Conservation (phyloP, 2,888 invertebrate genomes). For the Gisinianus flammeolus region DNA sequence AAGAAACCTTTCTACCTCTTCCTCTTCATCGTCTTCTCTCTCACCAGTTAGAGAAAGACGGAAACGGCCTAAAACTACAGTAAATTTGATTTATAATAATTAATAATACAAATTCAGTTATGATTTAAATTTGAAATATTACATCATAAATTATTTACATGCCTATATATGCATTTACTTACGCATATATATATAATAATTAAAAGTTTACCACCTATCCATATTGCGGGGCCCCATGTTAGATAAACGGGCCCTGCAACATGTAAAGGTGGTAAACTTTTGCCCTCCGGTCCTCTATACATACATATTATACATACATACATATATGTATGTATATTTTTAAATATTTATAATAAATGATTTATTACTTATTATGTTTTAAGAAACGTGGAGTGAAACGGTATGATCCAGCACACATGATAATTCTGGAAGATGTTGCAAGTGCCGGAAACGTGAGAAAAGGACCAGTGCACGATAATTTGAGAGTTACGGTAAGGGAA, state of each 20-base stretch:
- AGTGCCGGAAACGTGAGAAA: too few relatives aligned
- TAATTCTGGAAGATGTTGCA: slow-evolving; percentile 37
- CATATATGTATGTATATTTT: not conserved
- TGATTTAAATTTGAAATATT: not conserved
- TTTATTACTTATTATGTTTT: not conserved
- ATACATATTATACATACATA: not conserved
- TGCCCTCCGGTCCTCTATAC: too few relatives aligned
- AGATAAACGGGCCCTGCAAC: too few relatives aligned
- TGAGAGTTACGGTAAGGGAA: too few relatives aligned
- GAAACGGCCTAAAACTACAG: slow-evolving; percentile 43
- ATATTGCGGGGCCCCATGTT: too few relatives aligned
- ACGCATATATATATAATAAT: not conserved
- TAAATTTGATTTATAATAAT: not conserved
- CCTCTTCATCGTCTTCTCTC: slow-evolving; percentile 54
- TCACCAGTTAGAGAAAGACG: slow-evolving; percentile 54
- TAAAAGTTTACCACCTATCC: not conserved
- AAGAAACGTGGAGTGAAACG: slow-evolving; percentile 35
- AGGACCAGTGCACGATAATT: too few relatives aligned
- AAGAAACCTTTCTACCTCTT: slow-evolving; percentile 48
- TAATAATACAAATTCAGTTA: not conserved
- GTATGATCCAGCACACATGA: slow-evolving; percentile 30
- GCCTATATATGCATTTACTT: not conserved
- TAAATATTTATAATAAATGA: slow-evolving; percentile 1
- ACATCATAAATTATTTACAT: not conserved
- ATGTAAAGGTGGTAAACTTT: too few relatives aligned